These are phyloP conservation scores for Pogonognathellus flavescens DNA, from an alignment of 1,140 invertebrate species.

Conservation along the genomic window DNA sequence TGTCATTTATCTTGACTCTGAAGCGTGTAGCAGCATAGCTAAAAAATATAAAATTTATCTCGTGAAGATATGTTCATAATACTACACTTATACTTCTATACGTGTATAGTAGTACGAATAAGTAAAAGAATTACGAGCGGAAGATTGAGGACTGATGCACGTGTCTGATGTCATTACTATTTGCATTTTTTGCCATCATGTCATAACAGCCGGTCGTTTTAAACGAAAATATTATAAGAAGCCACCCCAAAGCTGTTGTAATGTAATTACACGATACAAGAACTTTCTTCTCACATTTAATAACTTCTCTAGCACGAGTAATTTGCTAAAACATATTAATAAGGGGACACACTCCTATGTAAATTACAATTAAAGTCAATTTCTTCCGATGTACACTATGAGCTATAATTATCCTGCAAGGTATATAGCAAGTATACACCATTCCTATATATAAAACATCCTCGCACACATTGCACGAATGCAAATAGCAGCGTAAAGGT, in stretches of 20 bases:
- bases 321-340: no score
- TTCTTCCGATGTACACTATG: no score
- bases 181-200: not conserved
- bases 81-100: not conserved
- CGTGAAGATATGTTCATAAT: not conserved
- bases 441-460: not conserved
- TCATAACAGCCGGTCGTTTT: not conserved
- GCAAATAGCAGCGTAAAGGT: not conserved
- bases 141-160: constrained; percentile 45
- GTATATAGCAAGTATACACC: not conserved
- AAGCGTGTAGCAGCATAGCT: not conserved
- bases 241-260: no score
- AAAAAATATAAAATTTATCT: constrained; percentile 18
- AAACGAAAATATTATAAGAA: no score
- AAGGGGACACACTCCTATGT: no score
- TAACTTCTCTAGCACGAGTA: no score
- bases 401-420: not conserved
- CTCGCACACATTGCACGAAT: not conserved
- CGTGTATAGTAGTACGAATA: not conserved
- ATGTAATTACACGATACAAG: no score
- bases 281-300: no score
- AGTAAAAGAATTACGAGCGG: constrained; percentile 12
- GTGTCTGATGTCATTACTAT: constrained; percentile 28
- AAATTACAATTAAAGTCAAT: no score
- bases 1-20: not conserved